Evolutionary conservation across 2,888 invertebrate species (phyloP).

Genomic region (Orthosia cruda): DNA sequence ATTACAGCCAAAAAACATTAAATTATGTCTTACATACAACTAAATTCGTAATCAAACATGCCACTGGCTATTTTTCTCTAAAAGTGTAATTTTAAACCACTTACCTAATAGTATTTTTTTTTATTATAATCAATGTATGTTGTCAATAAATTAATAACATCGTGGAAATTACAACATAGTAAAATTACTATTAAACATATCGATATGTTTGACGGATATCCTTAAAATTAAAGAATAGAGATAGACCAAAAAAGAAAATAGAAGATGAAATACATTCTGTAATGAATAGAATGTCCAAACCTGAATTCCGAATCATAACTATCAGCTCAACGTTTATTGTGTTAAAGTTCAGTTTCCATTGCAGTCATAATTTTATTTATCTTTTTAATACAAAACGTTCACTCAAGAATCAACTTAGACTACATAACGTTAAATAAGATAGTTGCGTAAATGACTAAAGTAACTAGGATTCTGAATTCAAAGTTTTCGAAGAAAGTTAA

Average conservation of each 20-base stretch:
- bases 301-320: constrained; percentile 8
- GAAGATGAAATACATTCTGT: not conserved
- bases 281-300: not conserved
- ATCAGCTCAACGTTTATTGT: not conserved
- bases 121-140: constrained; percentile 20
- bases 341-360: not conserved
- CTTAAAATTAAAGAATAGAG: constrained; percentile 17
- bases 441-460: not conserved
- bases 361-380: not conserved
- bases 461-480: constrained; percentile 4
- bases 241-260: constrained; percentile 11
- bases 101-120: constrained; percentile 14
- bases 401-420: not conserved
- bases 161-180: constrained; percentile 10
- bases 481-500: not conserved
- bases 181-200: constrained; percentile 22
- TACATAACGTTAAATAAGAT: not conserved
- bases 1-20: constrained; percentile 48
- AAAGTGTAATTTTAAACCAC: constrained; percentile 53
- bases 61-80: constrained; percentile 43
- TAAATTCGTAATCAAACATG: constrained; percentile 11
- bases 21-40: constrained; percentile 11
- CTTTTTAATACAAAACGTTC: not conserved
- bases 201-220: constrained; percentile 33
- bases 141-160: constrained; percentile 21